Conservation (phyloP, 1,140 invertebrate genomes). For the Pseudomyrmex dendroicus region DNA sequence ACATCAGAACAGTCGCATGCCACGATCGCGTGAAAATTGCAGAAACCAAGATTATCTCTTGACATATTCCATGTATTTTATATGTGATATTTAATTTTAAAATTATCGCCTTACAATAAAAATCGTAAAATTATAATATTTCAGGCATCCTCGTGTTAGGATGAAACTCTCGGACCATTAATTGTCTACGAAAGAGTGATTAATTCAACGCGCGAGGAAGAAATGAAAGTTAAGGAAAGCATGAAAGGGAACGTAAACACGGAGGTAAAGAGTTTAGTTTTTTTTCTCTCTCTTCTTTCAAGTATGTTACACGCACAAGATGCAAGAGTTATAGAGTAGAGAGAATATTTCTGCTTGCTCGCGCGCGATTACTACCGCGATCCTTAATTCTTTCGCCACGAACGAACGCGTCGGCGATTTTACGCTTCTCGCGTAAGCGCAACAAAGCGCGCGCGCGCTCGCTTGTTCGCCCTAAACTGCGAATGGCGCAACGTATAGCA, state of each 20-base stretch:
- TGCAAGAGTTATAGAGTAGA: neutral
- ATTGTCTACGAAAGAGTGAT: slow-evolving; percentile 21
- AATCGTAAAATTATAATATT: neutral
- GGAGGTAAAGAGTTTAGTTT: slow-evolving; percentile 7
- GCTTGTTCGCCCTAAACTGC: slow-evolving; percentile 27
- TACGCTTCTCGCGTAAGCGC: slow-evolving; percentile 3
- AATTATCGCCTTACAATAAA: neutral
- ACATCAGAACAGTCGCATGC: slow-evolving; percentile 6
- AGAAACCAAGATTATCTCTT: neutral
- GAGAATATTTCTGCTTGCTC: slow-evolving; percentile 2
- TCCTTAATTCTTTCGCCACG: neutral
- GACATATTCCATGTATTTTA: neutral
- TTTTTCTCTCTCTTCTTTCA: neutral
- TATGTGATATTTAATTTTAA: neutral
- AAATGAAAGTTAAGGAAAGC: slow-evolving; percentile 35
- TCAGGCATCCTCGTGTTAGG: neutral
- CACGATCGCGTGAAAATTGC: neutral
- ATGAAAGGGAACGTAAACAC: slow-evolving; percentile 7
- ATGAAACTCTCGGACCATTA: neutral
- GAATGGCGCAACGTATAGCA: slow-evolving; percentile 25
- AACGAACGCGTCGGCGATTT: neutral
- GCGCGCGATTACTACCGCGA: slow-evolving; percentile 1
- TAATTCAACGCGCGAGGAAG: slow-evolving; percentile 19
- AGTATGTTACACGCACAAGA: neutral
- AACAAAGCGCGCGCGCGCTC: neutral